Base-by-base conservation (phyloP, 2,113 vertebrate genomes). In the Solea senegalensis region DNA sequence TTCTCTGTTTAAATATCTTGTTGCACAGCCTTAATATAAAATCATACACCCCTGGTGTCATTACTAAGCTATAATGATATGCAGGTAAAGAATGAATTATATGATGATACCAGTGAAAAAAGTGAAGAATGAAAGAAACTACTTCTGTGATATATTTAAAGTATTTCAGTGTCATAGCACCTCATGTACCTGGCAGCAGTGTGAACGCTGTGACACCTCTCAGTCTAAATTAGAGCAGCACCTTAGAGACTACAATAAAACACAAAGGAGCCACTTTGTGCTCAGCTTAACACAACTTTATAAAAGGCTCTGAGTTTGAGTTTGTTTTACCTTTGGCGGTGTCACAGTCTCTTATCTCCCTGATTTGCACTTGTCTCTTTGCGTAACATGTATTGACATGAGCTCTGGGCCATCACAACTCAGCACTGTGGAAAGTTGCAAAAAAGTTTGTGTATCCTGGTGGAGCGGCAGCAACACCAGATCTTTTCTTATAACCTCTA, bases 61-160 rank as follows among this genome's bases (percentile, higher is more conserved):
- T 4, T 56, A 26, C n/a, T 46, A 3, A 21, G 40, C 41, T 26
- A 1, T 61, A 65, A 68, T 72, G n/a, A 60, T 51, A 51, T 56
- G 46, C 46, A 51, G 21, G 56, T n/a, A 41, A 26, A 45, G 16
- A 50, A n/a, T 57, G 45, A 72, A 58, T 68, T 46, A 13, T 51
- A 27, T 44, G 34, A 53, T 62, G 45, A 69, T 10, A 34, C 21
- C 46, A 2, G 26, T 51, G 53, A 45, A 59, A 44, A 58, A 64
- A 21, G 12, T 26, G 27, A 41, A 41, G 45, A 40, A 57, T 56
- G 10, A 6, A 56, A 57, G 16, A 50, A 70, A 76, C 44, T 53
- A 52, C 21, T 16, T 6, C 21, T 3, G 15, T 81, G 72, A 86
- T 72, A n/a, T 71, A 81, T 81, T 70, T 59, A 66, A 79, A 85